Evolutionary conservation across 1,140 invertebrate genomes (phyloP), one percentile per base, ranked within the genome.

Genomic region (Phymastichus coffea): DNA sequence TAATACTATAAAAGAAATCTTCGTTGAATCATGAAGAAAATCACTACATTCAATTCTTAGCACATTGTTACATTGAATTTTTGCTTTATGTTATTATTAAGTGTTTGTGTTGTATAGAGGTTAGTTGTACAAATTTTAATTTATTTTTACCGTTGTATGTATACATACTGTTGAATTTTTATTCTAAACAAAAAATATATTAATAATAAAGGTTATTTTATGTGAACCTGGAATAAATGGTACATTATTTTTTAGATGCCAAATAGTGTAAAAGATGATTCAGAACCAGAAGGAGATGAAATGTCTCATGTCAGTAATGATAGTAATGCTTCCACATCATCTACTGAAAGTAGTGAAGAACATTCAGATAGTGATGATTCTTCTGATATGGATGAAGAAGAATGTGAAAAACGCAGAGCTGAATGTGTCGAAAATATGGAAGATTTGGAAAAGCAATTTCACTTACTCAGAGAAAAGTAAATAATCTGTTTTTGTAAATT

Each of bases 351-450:
- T 63, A 89, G 87, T 64, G 87, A 86, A 57, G 87, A 88, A 60
- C 87, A 89, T 64, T 87, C 83, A 19, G 88, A 90, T 60, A 89
- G 88, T 10, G 88, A 90, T 80, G 88, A 90, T 72, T 89, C 87
- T 49, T 90, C 87, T 71, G 95, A 97, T 77, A 89, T 97, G 86
- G 94, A 97, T 79, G 93, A 95, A 77, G 90, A 88, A 64, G 93
- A 95, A 81, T 95, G 92, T 69, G 93, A 96, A 68, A 85, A 86
- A 52, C 80, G 91, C 46, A 82, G 92, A 63, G 87, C 83, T 53
- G 91, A 94, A 73, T 92, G 91, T 69, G 81, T 94, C 52, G 88
- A 93, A 68, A 92, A 94, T 75, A 81, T 97, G 71, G 85, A 86
- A 7, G 92, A 95, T 75, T 74, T 98, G 47, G 95, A 97, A 81